Percentiles rank a stretch among this genome's conserved stretches.
Evolutionary conservation across 2,888 invertebrate species (phyloP).

Genomic region (Diarsia mendica): DNA sequence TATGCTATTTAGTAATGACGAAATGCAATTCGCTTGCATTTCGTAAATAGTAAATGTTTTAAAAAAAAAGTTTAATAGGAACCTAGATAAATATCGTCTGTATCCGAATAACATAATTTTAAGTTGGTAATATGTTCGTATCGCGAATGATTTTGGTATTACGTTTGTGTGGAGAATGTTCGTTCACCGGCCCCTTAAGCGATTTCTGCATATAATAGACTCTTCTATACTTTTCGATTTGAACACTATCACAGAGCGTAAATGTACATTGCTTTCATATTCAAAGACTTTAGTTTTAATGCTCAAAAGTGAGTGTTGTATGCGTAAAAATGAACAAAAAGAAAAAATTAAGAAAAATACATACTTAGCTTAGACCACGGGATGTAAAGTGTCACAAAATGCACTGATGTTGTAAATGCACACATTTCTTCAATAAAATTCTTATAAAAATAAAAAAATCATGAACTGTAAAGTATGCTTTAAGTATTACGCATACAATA

Average conservation of each 20-base stretch:
- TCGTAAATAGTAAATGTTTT: no score
- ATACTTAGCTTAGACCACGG: constrained; percentile 50
- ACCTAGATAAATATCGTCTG: no score
- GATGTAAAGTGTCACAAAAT: constrained; percentile 25
- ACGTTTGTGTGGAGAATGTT: no score
- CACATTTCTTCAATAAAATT: not conserved
- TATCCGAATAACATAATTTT: no score
- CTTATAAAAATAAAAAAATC: not conserved
- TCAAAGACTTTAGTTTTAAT: constrained; percentile 10
- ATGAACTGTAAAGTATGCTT: constrained; percentile 6
- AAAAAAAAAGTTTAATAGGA: no score
- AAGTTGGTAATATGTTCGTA: no score
- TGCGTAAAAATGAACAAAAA: constrained; percentile 31
- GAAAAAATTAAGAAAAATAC: constrained; percentile 35
- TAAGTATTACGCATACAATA: constrained; percentile 51
- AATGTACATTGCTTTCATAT: constrained; percentile 53
- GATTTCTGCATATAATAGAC: constrained; percentile 1
- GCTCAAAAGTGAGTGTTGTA: constrained; percentile 27
- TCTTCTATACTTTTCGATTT: constrained; percentile 43
- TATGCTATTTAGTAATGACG: no score
- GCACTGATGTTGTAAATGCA: constrained; percentile 47
- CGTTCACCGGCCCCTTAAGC: constrained; percentile 1
- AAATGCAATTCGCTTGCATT: no score
- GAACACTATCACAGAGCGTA: constrained; percentile 49
- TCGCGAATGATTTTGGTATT: no score